A percentile compares a stretch with the other conserved stretches of the same genome.
Evolutionary conservation across 2,113 vertebrate genomes (phyloP).

Genomic region (Oriolus oriolus): DNA sequence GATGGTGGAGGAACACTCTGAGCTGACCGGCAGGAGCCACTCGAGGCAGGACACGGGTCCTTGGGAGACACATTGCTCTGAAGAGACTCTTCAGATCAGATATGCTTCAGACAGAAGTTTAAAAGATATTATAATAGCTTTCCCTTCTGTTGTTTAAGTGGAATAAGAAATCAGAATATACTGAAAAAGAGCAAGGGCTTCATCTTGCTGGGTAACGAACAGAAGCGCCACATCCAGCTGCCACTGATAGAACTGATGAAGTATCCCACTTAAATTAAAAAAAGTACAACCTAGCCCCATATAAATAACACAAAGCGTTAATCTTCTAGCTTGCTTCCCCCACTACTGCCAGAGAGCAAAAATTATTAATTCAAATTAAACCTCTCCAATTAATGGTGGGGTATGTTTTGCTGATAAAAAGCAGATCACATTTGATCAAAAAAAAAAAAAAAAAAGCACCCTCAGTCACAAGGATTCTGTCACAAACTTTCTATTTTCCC

Average conservation of each 20-base stretch:
- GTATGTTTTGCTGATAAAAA: neutral
- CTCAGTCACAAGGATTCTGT: neutral
- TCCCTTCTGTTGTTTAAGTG: neutral
- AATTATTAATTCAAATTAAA: neutral
- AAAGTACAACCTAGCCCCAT: neutral
- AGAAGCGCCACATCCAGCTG: neutral
- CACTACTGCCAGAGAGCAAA: neutral
- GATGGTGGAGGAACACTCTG: neutral
- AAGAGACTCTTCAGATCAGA: neutral
- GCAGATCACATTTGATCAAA: neutral
- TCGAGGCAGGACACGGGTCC: neutral
- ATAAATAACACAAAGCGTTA: neutral
- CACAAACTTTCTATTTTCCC: constrained; percentile 22
- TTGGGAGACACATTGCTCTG: rapidly evolving
- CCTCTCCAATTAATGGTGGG: neutral
- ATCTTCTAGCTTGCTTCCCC: neutral
- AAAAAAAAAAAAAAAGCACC: too few species aligned
- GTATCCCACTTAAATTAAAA: neutral
- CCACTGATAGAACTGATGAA: rapidly evolving
- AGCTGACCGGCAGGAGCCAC: neutral
- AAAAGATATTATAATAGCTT: rapidly evolving
- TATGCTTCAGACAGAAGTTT: neutral
- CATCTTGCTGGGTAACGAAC: neutral
- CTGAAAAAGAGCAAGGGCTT: neutral
- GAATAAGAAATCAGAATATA: neutral